Evolutionary conservation across 2,113 vertebrate species (phyloP).

Genomic region (Callipepla squamata): DNA sequence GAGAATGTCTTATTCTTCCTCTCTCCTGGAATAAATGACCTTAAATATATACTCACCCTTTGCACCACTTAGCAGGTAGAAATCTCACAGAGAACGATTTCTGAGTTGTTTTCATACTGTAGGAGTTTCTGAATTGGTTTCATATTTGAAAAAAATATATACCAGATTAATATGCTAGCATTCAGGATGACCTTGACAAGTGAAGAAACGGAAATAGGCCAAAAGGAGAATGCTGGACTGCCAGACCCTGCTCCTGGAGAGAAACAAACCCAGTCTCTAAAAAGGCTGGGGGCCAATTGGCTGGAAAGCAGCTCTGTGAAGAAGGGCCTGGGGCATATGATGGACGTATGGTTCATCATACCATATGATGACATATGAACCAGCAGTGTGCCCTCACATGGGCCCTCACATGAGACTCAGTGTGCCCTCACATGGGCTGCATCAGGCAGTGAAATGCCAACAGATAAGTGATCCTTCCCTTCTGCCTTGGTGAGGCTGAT

Average conservation of each 20-base stretch:
- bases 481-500: background rate
- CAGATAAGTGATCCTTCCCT: background rate
- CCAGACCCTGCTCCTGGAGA: background rate
- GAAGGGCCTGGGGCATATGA: background rate
- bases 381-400: background rate
- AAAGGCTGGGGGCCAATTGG: background rate
- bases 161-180: background rate
- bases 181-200: background rate
- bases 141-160: background rate
- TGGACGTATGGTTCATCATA: background rate
- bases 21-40: background rate
- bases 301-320: background rate
- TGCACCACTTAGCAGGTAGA: background rate
- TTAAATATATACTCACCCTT: background rate
- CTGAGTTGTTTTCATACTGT: background rate
- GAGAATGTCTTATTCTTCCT: background rate
- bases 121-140: background rate
- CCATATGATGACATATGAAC: too few relatives aligned
- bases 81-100: background rate
- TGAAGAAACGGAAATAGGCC: background rate
- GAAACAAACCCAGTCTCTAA: background rate
- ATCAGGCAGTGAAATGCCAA: background rate
- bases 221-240: background rate
- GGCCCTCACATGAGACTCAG: too few relatives aligned
- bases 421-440: background rate